phyloP scores from a whole-genome alignment of 2,113 vertebrate species.

The Clarias batrachus region DNA sequence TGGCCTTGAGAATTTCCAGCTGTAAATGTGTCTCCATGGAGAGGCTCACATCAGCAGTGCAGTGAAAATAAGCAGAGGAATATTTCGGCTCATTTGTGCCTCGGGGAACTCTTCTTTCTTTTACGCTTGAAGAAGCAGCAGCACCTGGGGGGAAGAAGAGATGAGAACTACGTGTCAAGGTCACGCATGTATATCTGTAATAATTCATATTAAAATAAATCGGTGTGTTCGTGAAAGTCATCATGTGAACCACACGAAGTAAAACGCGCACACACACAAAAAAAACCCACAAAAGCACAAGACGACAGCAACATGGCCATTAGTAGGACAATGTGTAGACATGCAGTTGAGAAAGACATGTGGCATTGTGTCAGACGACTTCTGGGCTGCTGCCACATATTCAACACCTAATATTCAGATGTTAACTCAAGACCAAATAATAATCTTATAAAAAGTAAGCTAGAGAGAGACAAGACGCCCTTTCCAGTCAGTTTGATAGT shows the following conservation, averaged over 20 bases:
- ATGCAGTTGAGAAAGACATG: slow-evolving; percentile 33
- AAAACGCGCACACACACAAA: not conserved
- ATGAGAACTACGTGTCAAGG: not conserved
- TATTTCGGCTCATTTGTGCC: slow-evolving; percentile 87
- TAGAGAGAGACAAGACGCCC: not conserved
- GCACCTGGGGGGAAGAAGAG: slow-evolving; percentile 81
- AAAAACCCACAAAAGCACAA: not conserved
- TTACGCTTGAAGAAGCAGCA: slow-evolving; percentile 99
- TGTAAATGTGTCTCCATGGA: slow-evolving; percentile 8
- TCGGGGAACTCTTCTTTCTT: slow-evolving; percentile 95
- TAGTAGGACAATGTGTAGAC: slow-evolving; percentile 16
- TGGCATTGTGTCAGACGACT: slow-evolving; percentile 3
- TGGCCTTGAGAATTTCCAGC: slow-evolving; percentile 19
- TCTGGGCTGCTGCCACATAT: not conserved
- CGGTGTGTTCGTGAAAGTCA: not conserved
- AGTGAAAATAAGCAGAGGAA: slow-evolving; percentile 25
- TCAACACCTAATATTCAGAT: not conserved
- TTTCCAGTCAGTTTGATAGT: slow-evolving; percentile 1
- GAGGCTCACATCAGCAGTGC: slow-evolving; percentile 43
- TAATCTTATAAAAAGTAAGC: not conserved
- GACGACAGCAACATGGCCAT: slow-evolving; percentile 1
- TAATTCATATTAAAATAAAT: not conserved
- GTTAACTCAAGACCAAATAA: not conserved
- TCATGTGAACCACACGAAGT: slow-evolving; percentile 9
- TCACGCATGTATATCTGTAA: not conserved